Evolutionary conservation across 2,888 invertebrate species (phyloP).

Genomic region (Synanthedon tipuliformis): DNA sequence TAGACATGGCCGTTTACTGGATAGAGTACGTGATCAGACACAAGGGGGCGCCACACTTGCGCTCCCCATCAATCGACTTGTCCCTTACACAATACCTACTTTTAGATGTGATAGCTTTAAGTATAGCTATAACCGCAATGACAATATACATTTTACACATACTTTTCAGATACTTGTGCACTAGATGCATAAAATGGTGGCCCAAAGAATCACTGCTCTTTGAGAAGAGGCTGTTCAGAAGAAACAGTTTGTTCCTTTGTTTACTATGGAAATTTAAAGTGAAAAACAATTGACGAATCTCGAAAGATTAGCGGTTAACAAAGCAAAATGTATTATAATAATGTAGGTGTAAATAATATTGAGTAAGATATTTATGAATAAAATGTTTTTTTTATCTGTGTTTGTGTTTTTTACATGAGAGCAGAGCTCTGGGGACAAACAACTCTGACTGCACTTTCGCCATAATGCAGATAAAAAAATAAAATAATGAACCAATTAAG

Average conservation of each 20-base stretch:
- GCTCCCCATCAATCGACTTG: slow-evolving; percentile 62
- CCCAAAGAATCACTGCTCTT: slow-evolving; percentile 42
- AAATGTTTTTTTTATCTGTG: slow-evolving; percentile 7
- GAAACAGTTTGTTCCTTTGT: slow-evolving; percentile 43
- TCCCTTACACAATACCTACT: slow-evolving; percentile 54
- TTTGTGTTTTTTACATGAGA: not conserved
- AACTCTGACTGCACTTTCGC: not conserved
- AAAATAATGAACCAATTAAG: no score
- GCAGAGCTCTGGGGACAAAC: not conserved
- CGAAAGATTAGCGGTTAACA: slow-evolving; percentile 7
- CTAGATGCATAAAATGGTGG: slow-evolving; percentile 54
- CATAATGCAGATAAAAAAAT: no score
- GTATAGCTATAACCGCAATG: slow-evolving; percentile 30
- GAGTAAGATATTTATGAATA: slow-evolving; percentile 45
- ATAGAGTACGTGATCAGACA: slow-evolving; percentile 73
- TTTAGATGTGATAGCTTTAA: slow-evolving; percentile 46
- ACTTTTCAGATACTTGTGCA: slow-evolving; percentile 50
- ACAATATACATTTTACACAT: slow-evolving; percentile 43
- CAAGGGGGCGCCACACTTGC: slow-evolving; percentile 62
- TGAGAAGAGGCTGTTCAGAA: slow-evolving; percentile 45
- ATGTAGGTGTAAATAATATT: slow-evolving; percentile 45
- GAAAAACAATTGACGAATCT: slow-evolving; percentile 40
- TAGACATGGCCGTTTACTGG: slow-evolving; percentile 74
- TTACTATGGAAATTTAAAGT: slow-evolving; percentile 52
- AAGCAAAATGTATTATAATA: slow-evolving; percentile 15